Evolutionary conservation across 1,140 invertebrate genomes (phyloP).

Genomic region (Aphelinus certus): DNA sequence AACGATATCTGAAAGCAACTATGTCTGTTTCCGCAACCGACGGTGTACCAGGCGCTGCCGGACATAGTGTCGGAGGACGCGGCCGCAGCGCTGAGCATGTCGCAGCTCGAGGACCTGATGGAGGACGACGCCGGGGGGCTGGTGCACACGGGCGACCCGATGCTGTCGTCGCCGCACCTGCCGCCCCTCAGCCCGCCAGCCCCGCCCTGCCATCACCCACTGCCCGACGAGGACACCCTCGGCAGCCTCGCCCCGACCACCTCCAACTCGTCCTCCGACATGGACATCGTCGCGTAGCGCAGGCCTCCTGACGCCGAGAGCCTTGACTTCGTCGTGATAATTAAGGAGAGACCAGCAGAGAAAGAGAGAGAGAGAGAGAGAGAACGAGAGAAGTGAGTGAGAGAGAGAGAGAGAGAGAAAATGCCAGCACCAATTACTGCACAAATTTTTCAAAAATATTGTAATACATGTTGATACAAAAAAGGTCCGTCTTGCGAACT

Average conservation of each 20-base stretch:
- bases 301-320: constrained; percentile 15
- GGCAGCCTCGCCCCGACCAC: constrained; percentile 60
- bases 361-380: too few relatives aligned
- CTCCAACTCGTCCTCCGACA: constrained; percentile 62
- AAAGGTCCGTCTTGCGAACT: too few relatives aligned
- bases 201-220: constrained; percentile 53
- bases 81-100: constrained; percentile 70
- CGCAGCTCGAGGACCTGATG: constrained; percentile 83
- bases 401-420: too few relatives aligned
- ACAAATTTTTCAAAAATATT: too few relatives aligned
- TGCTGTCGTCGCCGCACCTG: constrained; percentile 70
- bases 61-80: constrained; percentile 67
- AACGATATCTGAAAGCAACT: constrained; percentile 5
- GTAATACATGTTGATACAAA: too few relatives aligned
- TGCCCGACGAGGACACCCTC: constrained; percentile 62
- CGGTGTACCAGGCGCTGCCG: constrained; percentile 60
- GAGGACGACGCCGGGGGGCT: constrained; percentile 79
- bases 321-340: too few relatives aligned
- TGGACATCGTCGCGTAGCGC: constrained; percentile 64
- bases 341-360: too few relatives aligned
- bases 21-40: neutral
- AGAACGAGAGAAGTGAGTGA: too few relatives aligned
- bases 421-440: too few relatives aligned
- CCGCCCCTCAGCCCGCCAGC: constrained; percentile 61
- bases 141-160: constrained; percentile 75